Evolutionary conservation across 1,140 invertebrate genomes (phyloP).

Genomic region (Sarcophaga bullata): DNA sequence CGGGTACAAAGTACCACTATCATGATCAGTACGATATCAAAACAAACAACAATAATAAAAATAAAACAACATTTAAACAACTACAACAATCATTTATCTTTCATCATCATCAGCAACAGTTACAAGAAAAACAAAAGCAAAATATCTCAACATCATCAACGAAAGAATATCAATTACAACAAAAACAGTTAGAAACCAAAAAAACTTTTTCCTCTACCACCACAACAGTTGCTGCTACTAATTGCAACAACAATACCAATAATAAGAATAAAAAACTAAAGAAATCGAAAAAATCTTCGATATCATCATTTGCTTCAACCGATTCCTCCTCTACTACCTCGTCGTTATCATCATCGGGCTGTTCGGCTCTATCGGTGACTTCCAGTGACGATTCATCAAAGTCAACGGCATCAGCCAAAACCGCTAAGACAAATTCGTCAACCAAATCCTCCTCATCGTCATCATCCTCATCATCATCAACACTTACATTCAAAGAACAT

Average conservation of each 20-base stretch:
- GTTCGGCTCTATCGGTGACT: slow-evolving; percentile 21
- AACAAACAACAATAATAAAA: background rate
- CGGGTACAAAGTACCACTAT: slow-evolving; percentile 39
- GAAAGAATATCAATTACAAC: slow-evolving; percentile 44
- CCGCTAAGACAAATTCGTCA: slow-evolving; percentile 31
- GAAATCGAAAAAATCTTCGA: slow-evolving; percentile 27
- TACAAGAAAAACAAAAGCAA: background rate
- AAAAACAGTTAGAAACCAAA: slow-evolving; percentile 45
- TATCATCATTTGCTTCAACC: slow-evolving; percentile 17
- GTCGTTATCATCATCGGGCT: background rate
- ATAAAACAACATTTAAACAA: background rate
- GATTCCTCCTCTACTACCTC: background rate
- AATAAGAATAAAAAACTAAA: slow-evolving; percentile 22
- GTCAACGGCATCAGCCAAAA: slow-evolving; percentile 33
- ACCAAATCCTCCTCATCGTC: slow-evolving; percentile 50
- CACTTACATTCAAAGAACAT: slow-evolving; percentile 41
- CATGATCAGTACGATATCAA: slow-evolving; percentile 28
- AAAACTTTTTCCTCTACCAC: slow-evolving; percentile 31
- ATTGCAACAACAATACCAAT: slow-evolving; percentile 18
- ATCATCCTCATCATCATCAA: slow-evolving; percentile 48
- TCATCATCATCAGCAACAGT: slow-evolving; percentile 21
- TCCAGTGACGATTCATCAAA: slow-evolving; percentile 31
- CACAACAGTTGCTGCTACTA: slow-evolving; percentile 8
- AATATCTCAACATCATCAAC: background rate
- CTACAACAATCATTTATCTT: background rate